Base-by-base conservation (phyloP, 2,797 vertebrate species). In the Chelon labrosus region DNA sequence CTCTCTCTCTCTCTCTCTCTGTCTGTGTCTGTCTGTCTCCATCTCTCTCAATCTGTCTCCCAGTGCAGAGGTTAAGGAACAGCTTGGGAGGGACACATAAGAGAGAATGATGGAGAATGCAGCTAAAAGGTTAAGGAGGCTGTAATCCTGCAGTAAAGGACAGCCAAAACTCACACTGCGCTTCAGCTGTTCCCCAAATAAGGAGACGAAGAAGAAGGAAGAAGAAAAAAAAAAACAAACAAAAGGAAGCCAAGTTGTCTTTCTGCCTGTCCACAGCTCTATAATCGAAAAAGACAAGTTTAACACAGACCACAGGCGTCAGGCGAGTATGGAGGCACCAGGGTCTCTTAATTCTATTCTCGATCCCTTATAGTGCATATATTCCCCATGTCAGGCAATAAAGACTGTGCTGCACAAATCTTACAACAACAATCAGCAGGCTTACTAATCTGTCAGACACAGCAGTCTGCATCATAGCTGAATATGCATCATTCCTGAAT, bases 51-150 rank as follows among this genome's bases (percentile, higher is more conserved):
- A 76, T 85, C 84, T 80, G 65, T 84, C 81, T 79, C 78, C 70
- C 83, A 57, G 85, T 79, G 76, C 79, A 85, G 91, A 88, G 90
- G 90, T 92, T 87, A 91, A 84, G 80, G 85, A 86, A 89, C 88
- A 93, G 91, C 91, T 90, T 91, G 87, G 86, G 83, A 90, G 87
- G 88, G 90, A 91, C 87, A 87, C 82, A 88, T 92, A 84, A 89
- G 90, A 93, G 89, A 89, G 88, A 91, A 90, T 90, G 90, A 92
- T 90, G 89, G 90, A 91, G 92, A 93, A 93, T 88, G 86, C 81
- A 88, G 89, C 89, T 89, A 85, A 93, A 92, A 93, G 91, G 91
- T 93, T 92, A 92, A 94, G 91, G 91, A 91, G 87, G 89, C 85
- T 84, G 86, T 90, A 93, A 92, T 93, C 87, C 88, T 73, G 64